Evolutionary conservation across 2,888 invertebrate genomes (phyloP).

Genomic region (Melieria crassipennis): DNA sequence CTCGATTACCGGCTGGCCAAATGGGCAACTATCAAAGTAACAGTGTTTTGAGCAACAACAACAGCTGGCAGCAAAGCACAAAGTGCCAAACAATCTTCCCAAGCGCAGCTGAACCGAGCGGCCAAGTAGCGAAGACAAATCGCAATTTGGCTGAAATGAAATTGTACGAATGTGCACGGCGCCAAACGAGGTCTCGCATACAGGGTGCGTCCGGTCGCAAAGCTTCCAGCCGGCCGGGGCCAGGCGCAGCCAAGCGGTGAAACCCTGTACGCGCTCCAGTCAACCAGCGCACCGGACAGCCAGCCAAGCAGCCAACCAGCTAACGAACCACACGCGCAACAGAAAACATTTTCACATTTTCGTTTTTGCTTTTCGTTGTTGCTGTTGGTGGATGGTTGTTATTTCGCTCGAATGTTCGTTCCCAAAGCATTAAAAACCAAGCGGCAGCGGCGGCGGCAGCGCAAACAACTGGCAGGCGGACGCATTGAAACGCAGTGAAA

Average conservation of each 20-base stretch:
- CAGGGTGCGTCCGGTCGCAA: not conserved
- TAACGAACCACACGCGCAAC: conserved; percentile 32
- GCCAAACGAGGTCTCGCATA: not conserved
- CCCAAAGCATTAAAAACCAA: conserved; percentile 3
- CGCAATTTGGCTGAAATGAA: conserved; percentile 29
- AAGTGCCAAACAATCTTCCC: conserved; percentile 19
- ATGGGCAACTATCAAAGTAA: conserved; percentile 30
- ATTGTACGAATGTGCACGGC: conserved; percentile 19
- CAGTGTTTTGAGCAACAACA: conserved; percentile 18
- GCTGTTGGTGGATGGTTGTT: not conserved
- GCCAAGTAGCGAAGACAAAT: conserved; percentile 8
- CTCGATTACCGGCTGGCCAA: not conserved
- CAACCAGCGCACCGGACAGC: conserved; percentile 26
- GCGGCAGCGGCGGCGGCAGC: not conserved
- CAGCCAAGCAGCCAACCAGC: conserved; percentile 39
- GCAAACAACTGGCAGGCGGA: not conserved
- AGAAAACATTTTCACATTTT: conserved; percentile 17
- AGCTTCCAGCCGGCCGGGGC: not conserved
- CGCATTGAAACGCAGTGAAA: not conserved
- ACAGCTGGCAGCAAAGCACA: not conserved
- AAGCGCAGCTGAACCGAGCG: not conserved
- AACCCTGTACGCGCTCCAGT: not conserved
- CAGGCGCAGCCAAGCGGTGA: not conserved
- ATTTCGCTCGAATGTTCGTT: not conserved
- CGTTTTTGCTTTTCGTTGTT: not conserved